These are phyloP conservation scores for Vollenhovia emeryi DNA, from an alignment of 1,140 invertebrate genomes.

Conservation along the genomic window DNA sequence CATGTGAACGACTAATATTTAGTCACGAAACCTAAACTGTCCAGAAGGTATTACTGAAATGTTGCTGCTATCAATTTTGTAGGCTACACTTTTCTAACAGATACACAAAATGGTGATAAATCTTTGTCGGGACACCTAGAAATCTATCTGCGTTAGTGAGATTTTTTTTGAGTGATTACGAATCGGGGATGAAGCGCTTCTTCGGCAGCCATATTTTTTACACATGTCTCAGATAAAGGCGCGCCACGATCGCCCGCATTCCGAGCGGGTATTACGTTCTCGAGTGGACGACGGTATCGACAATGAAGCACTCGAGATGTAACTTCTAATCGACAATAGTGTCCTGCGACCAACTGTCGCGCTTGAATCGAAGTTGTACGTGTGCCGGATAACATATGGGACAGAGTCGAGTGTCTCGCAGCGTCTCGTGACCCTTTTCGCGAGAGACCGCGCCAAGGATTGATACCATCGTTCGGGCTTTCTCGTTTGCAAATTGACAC, in stretches of 20 bases:
- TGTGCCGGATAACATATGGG: conserved; percentile 78
- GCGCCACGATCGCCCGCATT: conserved; percentile 64
- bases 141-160: too few species aligned
- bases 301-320: conserved; percentile 65
- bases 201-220: background rate
- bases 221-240: background rate
- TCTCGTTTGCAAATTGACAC: conserved; percentile 43
- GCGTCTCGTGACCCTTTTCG: conserved; percentile 19
- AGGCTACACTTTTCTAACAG: too few species aligned
- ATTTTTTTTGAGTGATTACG: too few species aligned
- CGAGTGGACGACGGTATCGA: conserved; percentile 43
- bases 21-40: too few species aligned
- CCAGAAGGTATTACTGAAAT: too few species aligned
- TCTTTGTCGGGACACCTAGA: too few species aligned
- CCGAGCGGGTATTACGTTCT: background rate
- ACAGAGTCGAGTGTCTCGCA: conserved; percentile 63
- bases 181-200: background rate
- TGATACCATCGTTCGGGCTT: conserved; percentile 38
- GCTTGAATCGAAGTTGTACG: conserved; percentile 68
- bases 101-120: too few species aligned
- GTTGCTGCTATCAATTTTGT: too few species aligned
- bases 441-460: conserved; percentile 68
- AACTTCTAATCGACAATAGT: conserved; percentile 73
- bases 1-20: too few species aligned
- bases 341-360: conserved; percentile 77